A percentile compares a stretch with the other conserved stretches of the same genome.
phyloP scores from a whole-genome alignment of 2,888 invertebrate genomes.

The Plemyria rubiginata region DNA sequence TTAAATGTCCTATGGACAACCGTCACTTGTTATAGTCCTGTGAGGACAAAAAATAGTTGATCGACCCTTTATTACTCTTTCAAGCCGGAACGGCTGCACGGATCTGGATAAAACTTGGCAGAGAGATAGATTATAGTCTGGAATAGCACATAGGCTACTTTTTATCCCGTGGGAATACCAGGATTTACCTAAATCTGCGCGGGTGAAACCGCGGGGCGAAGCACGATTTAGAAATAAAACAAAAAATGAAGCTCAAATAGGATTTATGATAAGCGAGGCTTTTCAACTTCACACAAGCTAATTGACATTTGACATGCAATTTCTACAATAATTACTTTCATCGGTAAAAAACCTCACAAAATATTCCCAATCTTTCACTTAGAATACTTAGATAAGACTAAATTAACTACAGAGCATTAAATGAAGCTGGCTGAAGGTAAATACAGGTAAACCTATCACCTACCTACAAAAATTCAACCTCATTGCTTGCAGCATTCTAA shows the following conservation, averaged over 20 bases:
- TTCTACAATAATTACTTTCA: conserved; percentile 22
- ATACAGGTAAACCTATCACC: conserved; percentile 52
- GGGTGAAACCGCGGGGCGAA: too few species aligned
- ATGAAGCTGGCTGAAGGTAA: conserved; percentile 33
- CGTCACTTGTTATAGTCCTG: too few species aligned
- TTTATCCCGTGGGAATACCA: too few species aligned
- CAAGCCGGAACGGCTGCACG: too few species aligned
- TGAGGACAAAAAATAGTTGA: too few species aligned
- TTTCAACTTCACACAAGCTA: conserved; percentile 63
- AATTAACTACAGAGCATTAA: conserved; percentile 22
- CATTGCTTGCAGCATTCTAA: too few species aligned
- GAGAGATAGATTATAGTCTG: too few species aligned
- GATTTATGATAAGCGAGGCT: conserved; percentile 65
- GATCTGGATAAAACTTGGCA: too few species aligned
- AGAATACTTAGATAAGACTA: conserved; percentile 46
- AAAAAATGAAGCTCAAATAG: conserved; percentile 57
- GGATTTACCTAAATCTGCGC: too few species aligned
- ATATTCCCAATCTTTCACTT: conserved; percentile 58
- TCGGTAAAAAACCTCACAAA: conserved; percentile 69
- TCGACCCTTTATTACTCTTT: too few species aligned
- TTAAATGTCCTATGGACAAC: too few species aligned
- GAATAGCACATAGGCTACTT: too few species aligned
- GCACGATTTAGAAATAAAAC: conserved; percentile 16
- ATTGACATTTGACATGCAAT: conserved; percentile 41
- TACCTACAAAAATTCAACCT: conserved; percentile 37